Base-by-base conservation (phyloP, 2,797 vertebrate genomes). In the Microtus agrestis region DNA sequence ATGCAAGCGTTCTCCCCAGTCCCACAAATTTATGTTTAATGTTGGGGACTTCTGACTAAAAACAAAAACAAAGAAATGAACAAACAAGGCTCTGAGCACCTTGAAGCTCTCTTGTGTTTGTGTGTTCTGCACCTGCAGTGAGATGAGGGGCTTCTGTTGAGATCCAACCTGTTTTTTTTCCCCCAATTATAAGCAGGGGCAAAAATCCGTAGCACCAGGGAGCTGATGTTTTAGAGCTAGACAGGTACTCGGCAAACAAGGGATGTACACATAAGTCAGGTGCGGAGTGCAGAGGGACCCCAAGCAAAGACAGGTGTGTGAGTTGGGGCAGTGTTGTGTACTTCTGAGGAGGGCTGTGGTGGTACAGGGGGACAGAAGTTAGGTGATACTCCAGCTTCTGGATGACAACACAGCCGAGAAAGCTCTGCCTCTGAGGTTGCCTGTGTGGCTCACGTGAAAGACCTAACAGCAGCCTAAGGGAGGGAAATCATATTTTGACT, bases 251-350 rank as follows among this genome's bases (percentile, higher is more conserved):
- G 7, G 13, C 59, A 56, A 61, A 40, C n/a, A 40, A 40, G 79
- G 21, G 37, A 74, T 74, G 12, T 13, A 40, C n/a, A 29, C 34
- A 10, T 2, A 56, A n/a, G 77, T 54, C n/a, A 37, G n/a, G 23
- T 9, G 34, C 0, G 0, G 54, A 59, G n/a, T 9, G 34, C 0
- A 0, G 54, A 59, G 54, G 56, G 21, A 10, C 15, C 21, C 29
- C 29, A 51, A 17, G 17, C 15, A 78, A 34, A 34, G 76, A 13
- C 69, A 69, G 65, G 65, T 34, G 14, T n/a, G 56, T 59, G 56
- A 59, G 65, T 34, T 14, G 14, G 65, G 34, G 13, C 13, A 34
- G 65, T 69, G 65, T 69, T 69, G 34, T 14, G 34, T 69, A 1
- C 65, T n/a, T n/a, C 65, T 69, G 10, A 17, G 34, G 65, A 69